Base-by-base conservation (phyloP, 2,888 invertebrate species). In the Erebia epiphron region DNA sequence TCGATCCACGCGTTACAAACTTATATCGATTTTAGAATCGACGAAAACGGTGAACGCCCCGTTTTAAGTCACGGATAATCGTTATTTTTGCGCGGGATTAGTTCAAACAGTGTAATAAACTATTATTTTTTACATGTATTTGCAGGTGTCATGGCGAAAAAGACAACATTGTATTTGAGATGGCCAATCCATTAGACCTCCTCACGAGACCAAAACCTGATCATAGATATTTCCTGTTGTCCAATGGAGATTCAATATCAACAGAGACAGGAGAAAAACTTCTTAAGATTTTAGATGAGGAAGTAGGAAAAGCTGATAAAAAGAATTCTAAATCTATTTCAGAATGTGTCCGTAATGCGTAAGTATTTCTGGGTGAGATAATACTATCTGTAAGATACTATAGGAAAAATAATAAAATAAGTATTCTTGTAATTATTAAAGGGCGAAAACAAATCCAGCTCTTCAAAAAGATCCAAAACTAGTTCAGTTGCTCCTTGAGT, bases 71-170 rank as follows among this genome's bases (percentile, higher is more conserved):
- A 7, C 7, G 35, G 35, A 35, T 35, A 7, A 35, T 5, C 35
- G 35, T 35, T 7, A 35, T 35, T 35, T 35, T 35, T 35, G 35
- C 35, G 7, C 7, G 7, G 0, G 35, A 7, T 35, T 35, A 35
- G 35, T 7, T 35, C 35, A 35, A 35, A 35, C 7, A 7, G 35
- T 35, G 35, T 35, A 7, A 35, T 35, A 35, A n/a, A 58, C 1
- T 58, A 58, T 41, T 58, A 35, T 14, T 58, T 63, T 13, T 56
- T 49, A 67, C 58, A 58, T 79, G 85, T 71, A 58, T 79, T 85
- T 71, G 43, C 77, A 94, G 94, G 94, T 94, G 96, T 69, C 96
- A 97, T 77, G 97, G 97, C 0, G 95, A 96, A 82, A 88, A 94
- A 81, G 93, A 91, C 62, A 95, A 96, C 84, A 79, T 94, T 35